Evolutionary conservation across 2,797 vertebrate species (phyloP).

Genomic region (Trachurus trachurus): DNA sequence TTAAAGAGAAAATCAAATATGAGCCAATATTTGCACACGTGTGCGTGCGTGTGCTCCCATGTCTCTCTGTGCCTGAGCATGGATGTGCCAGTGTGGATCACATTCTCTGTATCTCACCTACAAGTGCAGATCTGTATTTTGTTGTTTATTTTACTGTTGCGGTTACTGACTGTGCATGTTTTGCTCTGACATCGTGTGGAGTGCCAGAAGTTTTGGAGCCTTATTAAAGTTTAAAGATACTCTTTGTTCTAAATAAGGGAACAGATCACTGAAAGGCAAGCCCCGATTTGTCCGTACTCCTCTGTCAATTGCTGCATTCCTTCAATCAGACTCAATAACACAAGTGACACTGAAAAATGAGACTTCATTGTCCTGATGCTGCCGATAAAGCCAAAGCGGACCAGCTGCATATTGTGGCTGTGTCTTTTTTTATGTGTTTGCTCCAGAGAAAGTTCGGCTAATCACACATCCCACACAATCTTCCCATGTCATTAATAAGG

Average conservation of each 20-base stretch:
- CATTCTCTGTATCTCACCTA: slow-evolving; percentile 5
- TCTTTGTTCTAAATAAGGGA: slow-evolving; percentile 66
- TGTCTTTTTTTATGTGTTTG: slow-evolving; percentile 22
- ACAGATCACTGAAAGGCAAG: slow-evolving; percentile 45
- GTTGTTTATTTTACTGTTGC: slow-evolving; percentile 61
- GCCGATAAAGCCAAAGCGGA: neutral
- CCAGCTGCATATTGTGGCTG: slow-evolving; percentile 6
- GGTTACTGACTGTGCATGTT: slow-evolving; percentile 52
- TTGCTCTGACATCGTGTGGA: slow-evolving; percentile 28
- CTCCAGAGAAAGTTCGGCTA: slow-evolving; percentile 17
- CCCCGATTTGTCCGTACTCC: slow-evolving; percentile 45
- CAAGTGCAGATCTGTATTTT: slow-evolving; percentile 53
- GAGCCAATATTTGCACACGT: neutral
- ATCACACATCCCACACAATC: slow-evolving; percentile 56
- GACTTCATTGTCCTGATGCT: neutral
- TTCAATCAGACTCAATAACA: slow-evolving; percentile 32
- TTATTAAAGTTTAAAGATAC: slow-evolving; percentile 53
- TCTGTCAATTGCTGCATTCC: slow-evolving; percentile 40
- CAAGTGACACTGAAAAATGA: slow-evolving; percentile 6
- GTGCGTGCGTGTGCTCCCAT: neutral
- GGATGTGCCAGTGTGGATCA: neutral
- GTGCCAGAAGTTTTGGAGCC: slow-evolving; percentile 40
- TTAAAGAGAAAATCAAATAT: slow-evolving; percentile 9
- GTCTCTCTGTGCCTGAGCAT: neutral
- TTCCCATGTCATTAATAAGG: slow-evolving; percentile 62